Evolutionary conservation across 2,797 vertebrate genomes (phyloP).

Genomic region (Karalla daura): DNA sequence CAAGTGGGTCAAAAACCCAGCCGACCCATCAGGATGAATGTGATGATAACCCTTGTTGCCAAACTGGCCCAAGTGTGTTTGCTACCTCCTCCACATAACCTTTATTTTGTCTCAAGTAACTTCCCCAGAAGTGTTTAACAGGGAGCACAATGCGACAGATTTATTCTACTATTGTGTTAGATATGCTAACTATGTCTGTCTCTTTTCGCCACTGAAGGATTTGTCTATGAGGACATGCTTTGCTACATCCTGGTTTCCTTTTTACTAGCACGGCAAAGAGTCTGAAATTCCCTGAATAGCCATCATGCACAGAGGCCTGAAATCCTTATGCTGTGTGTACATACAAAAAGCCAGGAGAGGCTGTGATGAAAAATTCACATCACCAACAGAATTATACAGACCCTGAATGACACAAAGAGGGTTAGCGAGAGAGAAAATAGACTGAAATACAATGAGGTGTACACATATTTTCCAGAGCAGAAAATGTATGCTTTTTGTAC

Average conservation of each 20-base stretch:
- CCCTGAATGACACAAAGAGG: conserved; percentile 26
- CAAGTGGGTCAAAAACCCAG: conserved; percentile 1
- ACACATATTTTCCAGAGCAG: background rate
- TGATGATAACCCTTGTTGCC: conserved; percentile 1
- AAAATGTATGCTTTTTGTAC: background rate
- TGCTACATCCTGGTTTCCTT: conserved; percentile 17
- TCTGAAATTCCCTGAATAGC: conserved; percentile 46
- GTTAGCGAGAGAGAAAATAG: conserved; percentile 6
- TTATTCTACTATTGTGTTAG: background rate
- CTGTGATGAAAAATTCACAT: conserved; percentile 47
- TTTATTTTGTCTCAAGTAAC: no score
- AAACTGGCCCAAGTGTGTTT: background rate
- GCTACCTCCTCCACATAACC: background rate
- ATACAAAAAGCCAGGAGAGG: conserved; percentile 23
- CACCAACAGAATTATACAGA: conserved; percentile 15
- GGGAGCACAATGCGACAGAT: background rate
- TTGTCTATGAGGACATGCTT: conserved; percentile 26
- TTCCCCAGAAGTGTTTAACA: background rate
- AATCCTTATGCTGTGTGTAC: conserved; percentile 11
- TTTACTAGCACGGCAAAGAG: conserved; percentile 25
- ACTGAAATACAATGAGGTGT: conserved; percentile 3
- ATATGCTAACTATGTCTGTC: background rate
- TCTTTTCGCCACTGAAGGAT: conserved; percentile 31
- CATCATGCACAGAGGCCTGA: conserved; percentile 34
- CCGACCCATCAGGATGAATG: background rate